These are phyloP conservation scores for Atherinomorus stipes DNA, from an alignment of 2,113 vertebrate genomes.

Conservation along the genomic window DNA sequence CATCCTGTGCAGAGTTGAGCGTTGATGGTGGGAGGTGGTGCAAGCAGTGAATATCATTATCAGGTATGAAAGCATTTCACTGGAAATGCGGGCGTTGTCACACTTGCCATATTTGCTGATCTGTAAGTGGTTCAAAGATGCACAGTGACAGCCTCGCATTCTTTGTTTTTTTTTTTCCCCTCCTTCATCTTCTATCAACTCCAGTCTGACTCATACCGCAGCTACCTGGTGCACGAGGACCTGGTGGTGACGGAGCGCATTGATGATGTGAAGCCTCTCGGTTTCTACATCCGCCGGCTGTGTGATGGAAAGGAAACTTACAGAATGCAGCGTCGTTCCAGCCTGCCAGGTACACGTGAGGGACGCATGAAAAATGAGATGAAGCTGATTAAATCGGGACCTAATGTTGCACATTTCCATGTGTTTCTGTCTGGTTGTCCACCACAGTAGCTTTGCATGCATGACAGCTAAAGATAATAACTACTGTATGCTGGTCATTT, in stretches of 20 bases:
- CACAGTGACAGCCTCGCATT: background rate
- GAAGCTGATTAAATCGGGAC: background rate
- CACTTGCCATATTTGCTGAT: background rate
- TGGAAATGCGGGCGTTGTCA: background rate
- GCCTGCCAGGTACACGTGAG: slow-evolving; percentile 79
- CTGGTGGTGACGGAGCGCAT: slow-evolving; percentile 93
- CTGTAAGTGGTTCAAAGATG: background rate
- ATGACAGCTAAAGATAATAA: background rate
- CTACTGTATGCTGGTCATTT: background rate
- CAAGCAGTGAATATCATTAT: background rate
- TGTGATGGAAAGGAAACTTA: slow-evolving; percentile 92
- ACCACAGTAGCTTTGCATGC: too few relatives aligned
- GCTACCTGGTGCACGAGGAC: slow-evolving; percentile 92
- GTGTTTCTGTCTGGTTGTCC: too few relatives aligned
- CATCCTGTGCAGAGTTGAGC: slow-evolving; percentile 1
- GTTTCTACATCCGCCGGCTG: slow-evolving; percentile 93
- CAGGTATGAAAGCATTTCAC: too few relatives aligned
- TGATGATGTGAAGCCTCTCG: slow-evolving; percentile 88
- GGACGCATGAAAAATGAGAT: background rate
- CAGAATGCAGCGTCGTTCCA: slow-evolving; percentile 88
- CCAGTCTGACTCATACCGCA: slow-evolving; percentile 91
- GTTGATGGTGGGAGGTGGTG: background rate
- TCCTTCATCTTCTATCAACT: background rate
- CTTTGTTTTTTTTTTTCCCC: too few relatives aligned
- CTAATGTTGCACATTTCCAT: background rate